Evolutionary conservation across 2,888 invertebrate species (phyloP).

Genomic region (Nephrotoma appendiculata): DNA sequence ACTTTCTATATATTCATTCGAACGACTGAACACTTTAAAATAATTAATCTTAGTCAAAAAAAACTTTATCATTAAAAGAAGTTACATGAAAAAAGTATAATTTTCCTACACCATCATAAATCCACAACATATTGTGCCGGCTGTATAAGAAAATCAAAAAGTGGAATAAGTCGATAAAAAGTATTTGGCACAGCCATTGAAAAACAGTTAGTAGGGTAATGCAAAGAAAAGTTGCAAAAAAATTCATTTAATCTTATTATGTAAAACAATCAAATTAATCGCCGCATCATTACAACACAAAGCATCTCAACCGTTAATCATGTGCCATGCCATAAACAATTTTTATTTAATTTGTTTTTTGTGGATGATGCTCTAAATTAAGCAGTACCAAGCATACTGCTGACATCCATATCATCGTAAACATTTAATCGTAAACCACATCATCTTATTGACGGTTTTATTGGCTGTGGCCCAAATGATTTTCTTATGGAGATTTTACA

Average conservation of each 20-base stretch:
- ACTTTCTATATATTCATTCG: not conserved
- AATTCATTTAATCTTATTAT: not conserved
- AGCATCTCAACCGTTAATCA: not conserved
- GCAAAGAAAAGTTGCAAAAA: not conserved
- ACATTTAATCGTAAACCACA: not conserved
- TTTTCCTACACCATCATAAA: not conserved
- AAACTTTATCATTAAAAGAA: not conserved
- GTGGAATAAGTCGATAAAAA: not conserved
- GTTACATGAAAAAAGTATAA: not conserved
- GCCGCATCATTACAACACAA: not conserved
- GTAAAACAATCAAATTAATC: not conserved
- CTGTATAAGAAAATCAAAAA: not conserved
- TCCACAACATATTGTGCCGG: not conserved
- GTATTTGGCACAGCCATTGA: not conserved
- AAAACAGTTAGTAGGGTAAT: not conserved
- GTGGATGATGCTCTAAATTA: not conserved
- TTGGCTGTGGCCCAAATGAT: too few species aligned
- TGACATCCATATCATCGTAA: too few species aligned
- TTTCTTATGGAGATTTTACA: too few species aligned
- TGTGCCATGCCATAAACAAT: not conserved
- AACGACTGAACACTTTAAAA: not conserved
- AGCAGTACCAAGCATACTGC: not conserved
- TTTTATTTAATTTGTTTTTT: not conserved
- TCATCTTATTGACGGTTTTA: not conserved
- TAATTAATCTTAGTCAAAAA: not conserved